Evolutionary conservation across 2,797 vertebrate genomes (phyloP), one percentile per base, ranked within the genome.

Genomic region (Erpetoichthys calabaricus): DNA sequence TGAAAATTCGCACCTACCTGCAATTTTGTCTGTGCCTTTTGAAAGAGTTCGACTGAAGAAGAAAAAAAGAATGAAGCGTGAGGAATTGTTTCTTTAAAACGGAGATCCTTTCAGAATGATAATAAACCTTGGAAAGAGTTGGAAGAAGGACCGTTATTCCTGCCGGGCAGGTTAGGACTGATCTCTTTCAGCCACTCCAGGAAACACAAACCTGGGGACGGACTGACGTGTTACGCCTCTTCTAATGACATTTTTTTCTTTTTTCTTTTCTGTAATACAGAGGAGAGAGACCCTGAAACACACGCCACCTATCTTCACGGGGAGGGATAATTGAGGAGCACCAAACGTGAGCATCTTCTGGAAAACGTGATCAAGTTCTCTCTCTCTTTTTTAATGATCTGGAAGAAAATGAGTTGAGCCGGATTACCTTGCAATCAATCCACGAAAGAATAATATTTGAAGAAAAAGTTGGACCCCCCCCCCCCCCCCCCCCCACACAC

Each of bases 221-320:
- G 91, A 94, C 94, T 96, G 92, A 95, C 92, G 92, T 93, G 92
- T 91, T 92, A 91, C 91, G 93, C 92, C 92, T 94, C 90, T 91
- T 92, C 91, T 93, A 94, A 96, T 97, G 91, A 93, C 92, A 98
- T 92, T 96, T 93, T 92, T 84, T 93, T 92, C 88, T 89, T 91
- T 94, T 90, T 92, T 89, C 91, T 90, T 82, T 86, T 83, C 88
- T 86, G 78, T 87, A 86, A 81, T 80, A 80, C 83, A 87, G 85
- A 87, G 90, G 89, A 82, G 83, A 89, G 87, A 88, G 90, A 89
- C 89, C 87, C 91, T 91, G 91, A 84, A 88, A 92, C 93, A 91
- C 91, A 89, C 94, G 94, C 94, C 94, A 98, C 94, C 94, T 97
- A 96, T 97, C 94, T 96, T 94, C 94, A 89, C 92, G 89, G 89